Evolutionary conservation across 1,140 invertebrate genomes (phyloP).

Genomic region (Papilio glaucus): DNA sequence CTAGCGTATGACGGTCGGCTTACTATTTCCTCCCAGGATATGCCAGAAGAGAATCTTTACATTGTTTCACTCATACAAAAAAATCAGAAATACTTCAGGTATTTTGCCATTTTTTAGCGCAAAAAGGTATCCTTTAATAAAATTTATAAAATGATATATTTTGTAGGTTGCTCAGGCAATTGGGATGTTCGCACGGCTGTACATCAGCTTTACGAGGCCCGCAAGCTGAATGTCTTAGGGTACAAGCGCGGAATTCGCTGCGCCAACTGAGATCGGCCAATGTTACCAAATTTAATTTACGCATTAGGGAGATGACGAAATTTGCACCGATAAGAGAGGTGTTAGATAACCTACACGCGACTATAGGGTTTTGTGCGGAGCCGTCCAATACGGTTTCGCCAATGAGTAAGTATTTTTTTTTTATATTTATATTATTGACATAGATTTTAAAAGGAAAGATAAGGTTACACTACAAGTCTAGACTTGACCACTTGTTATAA

Average conservation of each 20-base stretch:
- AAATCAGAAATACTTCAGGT: too few species aligned
- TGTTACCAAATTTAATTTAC: slow-evolving; percentile 89
- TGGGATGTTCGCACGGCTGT: slow-evolving; percentile 95
- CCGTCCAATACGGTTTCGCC: slow-evolving; percentile 92
- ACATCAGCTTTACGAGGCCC: slow-evolving; percentile 91
- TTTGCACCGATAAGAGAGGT: slow-evolving; percentile 91
- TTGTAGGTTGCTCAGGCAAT: slow-evolving; percentile 91
- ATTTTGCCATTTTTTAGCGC: too few species aligned
- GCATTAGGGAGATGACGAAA: slow-evolving; percentile 91
- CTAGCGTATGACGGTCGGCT: too few species aligned
- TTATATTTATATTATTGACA: too few species aligned
- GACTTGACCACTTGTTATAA: too few species aligned
- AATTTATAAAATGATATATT: slow-evolving; percentile 9
- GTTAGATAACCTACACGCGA: slow-evolving; percentile 97
- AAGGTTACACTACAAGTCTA: too few species aligned
- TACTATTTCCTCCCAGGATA: too few species aligned
- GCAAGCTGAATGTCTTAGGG: slow-evolving; percentile 94
- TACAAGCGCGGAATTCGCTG: slow-evolving; percentile 93
- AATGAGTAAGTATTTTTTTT: slow-evolving; percentile 87
- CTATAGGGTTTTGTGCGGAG: slow-evolving; percentile 97
- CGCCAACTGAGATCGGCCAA: slow-evolving; percentile 88
- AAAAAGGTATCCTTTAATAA: background rate
- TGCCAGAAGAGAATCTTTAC: too few species aligned
- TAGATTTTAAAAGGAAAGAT: too few species aligned
- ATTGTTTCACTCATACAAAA: too few species aligned